Percentiles rank a stretch among this genome's conserved stretches.
These are phyloP conservation scores for Periophthalmus magnuspinnatus DNA, from an alignment of 2,797 vertebrate species.

Conservation along the genomic window DNA sequence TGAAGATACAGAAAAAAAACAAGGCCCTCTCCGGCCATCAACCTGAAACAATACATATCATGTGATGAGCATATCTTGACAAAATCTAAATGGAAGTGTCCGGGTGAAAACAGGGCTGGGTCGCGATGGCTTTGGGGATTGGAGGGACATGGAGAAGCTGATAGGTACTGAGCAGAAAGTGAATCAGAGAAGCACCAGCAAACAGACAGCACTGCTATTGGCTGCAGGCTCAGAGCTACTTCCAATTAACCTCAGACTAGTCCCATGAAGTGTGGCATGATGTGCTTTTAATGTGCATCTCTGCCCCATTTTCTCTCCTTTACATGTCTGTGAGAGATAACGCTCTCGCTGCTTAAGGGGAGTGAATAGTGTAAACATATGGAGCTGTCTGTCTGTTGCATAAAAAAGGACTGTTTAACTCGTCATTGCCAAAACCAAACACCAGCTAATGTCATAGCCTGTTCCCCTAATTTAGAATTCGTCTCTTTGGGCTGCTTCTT, in stretches of 20 bases:
- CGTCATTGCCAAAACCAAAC: neutral
- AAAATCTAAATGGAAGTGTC: constrained; percentile 84
- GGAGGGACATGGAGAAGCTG: constrained; percentile 52
- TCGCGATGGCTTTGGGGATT: constrained; percentile 45
- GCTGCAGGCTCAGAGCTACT: constrained; percentile 16
- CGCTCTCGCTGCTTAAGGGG: neutral
- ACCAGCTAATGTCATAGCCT: neutral
- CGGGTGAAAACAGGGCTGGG: constrained; percentile 56
- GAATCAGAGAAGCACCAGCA: constrained; percentile 62
- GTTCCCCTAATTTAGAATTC: neutral
- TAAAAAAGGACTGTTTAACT: neutral
- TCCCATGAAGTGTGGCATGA: constrained; percentile 1
- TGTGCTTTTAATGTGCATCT: constrained; percentile 8
- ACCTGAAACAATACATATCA: constrained; percentile 68
- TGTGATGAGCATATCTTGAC: constrained; percentile 79
- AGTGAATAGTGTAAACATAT: constrained; percentile 7
- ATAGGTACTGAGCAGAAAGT: constrained; percentile 66
- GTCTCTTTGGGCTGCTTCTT: neutral
- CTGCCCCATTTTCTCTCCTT: neutral
- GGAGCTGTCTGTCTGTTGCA: neutral
- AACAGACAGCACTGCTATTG: constrained; percentile 16
- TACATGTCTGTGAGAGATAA: constrained; percentile 5
- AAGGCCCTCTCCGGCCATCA: constrained; percentile 41
- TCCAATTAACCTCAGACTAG: constrained; percentile 30
- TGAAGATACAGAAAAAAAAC: constrained; percentile 28